phyloP scores from a whole-genome alignment of 2,888 invertebrate species.

The Julus scandinavius region DNA sequence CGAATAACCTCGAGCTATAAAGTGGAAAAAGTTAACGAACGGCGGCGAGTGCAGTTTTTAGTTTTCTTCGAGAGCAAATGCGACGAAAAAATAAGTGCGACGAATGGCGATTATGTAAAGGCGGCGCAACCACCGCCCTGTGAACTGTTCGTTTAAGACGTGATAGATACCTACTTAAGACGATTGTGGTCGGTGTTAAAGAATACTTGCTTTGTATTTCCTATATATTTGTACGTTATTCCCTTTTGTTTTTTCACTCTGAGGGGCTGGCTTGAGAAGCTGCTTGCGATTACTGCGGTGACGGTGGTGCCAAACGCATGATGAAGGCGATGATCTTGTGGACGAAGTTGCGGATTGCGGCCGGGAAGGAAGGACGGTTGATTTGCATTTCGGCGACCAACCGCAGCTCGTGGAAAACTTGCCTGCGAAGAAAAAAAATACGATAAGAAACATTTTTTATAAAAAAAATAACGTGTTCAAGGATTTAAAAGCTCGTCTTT shows the following conservation, averaged over 20 bases:
- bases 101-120: not conserved
- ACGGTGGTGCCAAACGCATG: conserved; percentile 80
- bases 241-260: not conserved
- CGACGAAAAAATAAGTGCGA: not conserved
- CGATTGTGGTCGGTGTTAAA: not conserved
- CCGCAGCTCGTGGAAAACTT: conserved; percentile 87
- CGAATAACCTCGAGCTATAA: not conserved
- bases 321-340: conserved; percentile 75
- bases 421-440: conserved; percentile 62
- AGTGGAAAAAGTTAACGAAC: not conserved
- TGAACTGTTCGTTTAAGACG: not conserved
- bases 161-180: not conserved
- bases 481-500: too few relatives aligned
- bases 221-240: not conserved
- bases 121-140: not conserved
- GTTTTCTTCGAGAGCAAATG: not conserved
- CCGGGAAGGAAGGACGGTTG: conserved; percentile 76
- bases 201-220: not conserved
- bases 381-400: conserved; percentile 77
- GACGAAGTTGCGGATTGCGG: conserved; percentile 72
- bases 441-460: not conserved
- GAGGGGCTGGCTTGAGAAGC: not conserved
- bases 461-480: not conserved
- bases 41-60: too few relatives aligned
- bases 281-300: conserved; percentile 57